phyloP scores from a whole-genome alignment of 2,113 vertebrate species.

The Aepyceros melampus region DNA sequence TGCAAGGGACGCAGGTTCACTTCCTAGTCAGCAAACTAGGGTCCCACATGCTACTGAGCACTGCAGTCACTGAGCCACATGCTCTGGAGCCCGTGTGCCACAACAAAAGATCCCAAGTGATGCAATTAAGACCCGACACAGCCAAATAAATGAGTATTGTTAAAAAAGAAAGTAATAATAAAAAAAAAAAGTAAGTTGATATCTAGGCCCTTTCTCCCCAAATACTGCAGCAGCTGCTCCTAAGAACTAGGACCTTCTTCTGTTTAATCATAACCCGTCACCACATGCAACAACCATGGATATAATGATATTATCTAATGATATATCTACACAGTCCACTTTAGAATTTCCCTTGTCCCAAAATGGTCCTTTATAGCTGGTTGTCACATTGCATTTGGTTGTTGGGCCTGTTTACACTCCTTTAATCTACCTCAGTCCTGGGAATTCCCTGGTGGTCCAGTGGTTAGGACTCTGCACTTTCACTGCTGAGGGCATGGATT shows the following conservation, averaged over 20 bases:
- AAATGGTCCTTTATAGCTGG: neutral
- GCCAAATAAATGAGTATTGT: neutral
- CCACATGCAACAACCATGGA: neutral
- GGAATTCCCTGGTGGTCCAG: neutral
- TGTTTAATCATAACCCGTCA: accelerated
- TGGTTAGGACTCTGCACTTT: neutral
- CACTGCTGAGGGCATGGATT: neutral
- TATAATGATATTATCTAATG: neutral
- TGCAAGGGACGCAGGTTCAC: neutral
- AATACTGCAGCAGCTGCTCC: neutral
- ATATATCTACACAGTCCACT: neutral
- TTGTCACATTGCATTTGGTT: neutral
- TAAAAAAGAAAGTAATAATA: neutral
- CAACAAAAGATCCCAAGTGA: neutral
- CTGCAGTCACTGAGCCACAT: neutral
- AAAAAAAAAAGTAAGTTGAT: neutral
- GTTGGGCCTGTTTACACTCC: too few species aligned
- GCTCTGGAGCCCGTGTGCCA: neutral
- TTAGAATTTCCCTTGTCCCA: neutral
- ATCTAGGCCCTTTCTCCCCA: neutral
- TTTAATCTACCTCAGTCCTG: neutral
- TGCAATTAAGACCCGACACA: neutral
- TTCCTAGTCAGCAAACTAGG: neutral
- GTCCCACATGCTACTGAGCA: neutral
- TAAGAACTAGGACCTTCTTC: neutral